phyloP scores from a whole-genome alignment of 35 echinoderm and acorn worm species.

The Diadema setosum region DNA sequence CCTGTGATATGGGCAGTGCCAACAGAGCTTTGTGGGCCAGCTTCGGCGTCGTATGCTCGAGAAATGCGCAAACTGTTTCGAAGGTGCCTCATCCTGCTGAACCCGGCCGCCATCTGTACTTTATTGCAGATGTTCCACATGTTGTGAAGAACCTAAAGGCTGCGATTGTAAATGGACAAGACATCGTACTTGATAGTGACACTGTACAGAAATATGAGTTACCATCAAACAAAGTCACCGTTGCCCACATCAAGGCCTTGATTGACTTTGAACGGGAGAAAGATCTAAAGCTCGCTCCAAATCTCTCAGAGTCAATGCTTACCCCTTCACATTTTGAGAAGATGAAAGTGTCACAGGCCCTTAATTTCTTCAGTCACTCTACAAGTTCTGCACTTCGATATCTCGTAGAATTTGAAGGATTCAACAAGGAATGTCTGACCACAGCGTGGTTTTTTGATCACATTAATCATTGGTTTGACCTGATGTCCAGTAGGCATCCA shows the following conservation, averaged over 20 bases:
- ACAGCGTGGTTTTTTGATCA: constrained; percentile 20
- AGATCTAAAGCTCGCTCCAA: constrained; percentile 25
- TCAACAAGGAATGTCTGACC: not conserved
- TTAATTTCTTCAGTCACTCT: constrained; percentile 28
- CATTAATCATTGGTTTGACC: constrained; percentile 27
- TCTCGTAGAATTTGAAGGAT: not conserved
- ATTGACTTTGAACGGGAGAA: not conserved
- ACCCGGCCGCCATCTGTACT: constrained; percentile 1
- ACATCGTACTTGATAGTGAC: not conserved
- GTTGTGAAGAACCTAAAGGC: constrained; percentile 49
- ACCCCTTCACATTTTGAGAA: constrained; percentile 52
- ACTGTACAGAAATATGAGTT: not conserved
- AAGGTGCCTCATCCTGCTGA: constrained; percentile 36
- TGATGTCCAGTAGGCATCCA: constrained; percentile 52
- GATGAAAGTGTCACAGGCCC: constrained; percentile 40
- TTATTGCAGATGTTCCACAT: constrained; percentile 54
- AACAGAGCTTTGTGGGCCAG: constrained; percentile 50
- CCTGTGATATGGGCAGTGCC: constrained; percentile 48
- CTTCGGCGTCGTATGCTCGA: constrained; percentile 29
- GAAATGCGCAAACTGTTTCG: not conserved
- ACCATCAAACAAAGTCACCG: not conserved
- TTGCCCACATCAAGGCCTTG: not conserved
- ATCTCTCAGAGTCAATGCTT: not conserved
- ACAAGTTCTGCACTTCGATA: not conserved
- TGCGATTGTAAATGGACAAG: constrained; percentile 43